Conservation (phyloP, 2,797 vertebrate genomes). For the Notolabrus celidotus region DNA sequence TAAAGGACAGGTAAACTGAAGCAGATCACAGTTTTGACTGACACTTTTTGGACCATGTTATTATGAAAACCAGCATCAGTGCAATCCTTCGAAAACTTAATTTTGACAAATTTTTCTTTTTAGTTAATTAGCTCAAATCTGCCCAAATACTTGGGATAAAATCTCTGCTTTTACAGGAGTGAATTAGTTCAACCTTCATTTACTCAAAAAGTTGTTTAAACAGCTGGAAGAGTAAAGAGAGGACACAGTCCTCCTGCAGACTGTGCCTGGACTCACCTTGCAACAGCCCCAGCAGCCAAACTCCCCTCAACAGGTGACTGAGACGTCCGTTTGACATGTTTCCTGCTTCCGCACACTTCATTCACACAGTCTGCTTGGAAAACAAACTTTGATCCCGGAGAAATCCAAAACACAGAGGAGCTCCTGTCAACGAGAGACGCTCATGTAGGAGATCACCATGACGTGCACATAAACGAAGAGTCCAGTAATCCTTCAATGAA, state of each 20-base stretch:
- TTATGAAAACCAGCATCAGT: background rate
- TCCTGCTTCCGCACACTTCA: conserved; percentile 59
- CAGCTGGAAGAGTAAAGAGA: background rate
- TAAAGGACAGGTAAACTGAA: too few relatives aligned
- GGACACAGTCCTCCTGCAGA: conserved; percentile 8
- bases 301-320: conserved; percentile 79
- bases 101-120: background rate
- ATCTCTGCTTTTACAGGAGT: background rate
- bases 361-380: conserved; percentile 52
- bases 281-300: conserved; percentile 78
- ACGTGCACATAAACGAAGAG: conserved; percentile 47
- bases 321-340: conserved; percentile 77
- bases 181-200: background rate
- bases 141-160: background rate
- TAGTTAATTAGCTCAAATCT: conserved; percentile 2
- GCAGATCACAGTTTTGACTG: too few relatives aligned
- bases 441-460: conserved; percentile 64
- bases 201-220: conserved; percentile 7
- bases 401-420: conserved; percentile 62
- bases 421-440: conserved; percentile 67
- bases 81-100: background rate
- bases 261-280: conserved; percentile 80
- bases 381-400: conserved; percentile 58
- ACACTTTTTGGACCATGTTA: too few relatives aligned
- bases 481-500: conserved; percentile 68